A percentile compares a stretch with the other conserved stretches of the same genome.
These are phyloP conservation scores for Pollicipes pollicipes DNA, from an alignment of 1,140 invertebrate species.

Conservation along the genomic window DNA sequence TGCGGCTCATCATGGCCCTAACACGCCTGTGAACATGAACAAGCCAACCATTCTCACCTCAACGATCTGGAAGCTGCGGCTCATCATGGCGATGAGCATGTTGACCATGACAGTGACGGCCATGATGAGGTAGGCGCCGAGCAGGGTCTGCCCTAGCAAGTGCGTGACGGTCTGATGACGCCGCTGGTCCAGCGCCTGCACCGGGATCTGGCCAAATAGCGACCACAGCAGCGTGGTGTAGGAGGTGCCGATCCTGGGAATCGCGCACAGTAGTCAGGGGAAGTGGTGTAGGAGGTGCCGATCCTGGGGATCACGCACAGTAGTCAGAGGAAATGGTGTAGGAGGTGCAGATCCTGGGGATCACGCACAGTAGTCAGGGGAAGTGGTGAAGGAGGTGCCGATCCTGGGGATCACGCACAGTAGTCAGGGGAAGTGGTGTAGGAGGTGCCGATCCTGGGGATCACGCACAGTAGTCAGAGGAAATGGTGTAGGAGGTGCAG, in stretches of 20 bases:
- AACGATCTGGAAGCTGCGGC: slow-evolving; percentile 37
- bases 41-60: slow-evolving; percentile 36
- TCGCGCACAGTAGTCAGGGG: neutral
- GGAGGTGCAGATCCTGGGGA: neutral
- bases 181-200: slow-evolving; percentile 17
- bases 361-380: neutral
- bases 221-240: slow-evolving; percentile 38
- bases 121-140: slow-evolving; percentile 33
- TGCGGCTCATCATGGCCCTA: slow-evolving; percentile 42
- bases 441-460: neutral
- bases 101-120: slow-evolving; percentile 41
- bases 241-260: slow-evolving; percentile 29
- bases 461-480: no score
- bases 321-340: no score
- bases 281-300: neutral
- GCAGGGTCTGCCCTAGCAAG: slow-evolving; percentile 25
- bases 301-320: neutral
- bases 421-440: no score
- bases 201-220: slow-evolving; percentile 28
- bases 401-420: neutral
- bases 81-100: slow-evolving; percentile 43
- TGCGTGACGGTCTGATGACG: slow-evolving; percentile 20
- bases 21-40: no score
- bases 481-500: no score
- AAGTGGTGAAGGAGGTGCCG: neutral